phyloP scores from a whole-genome alignment of 2,113 vertebrate genomes.

The Phalacrocorax carbo region DNA sequence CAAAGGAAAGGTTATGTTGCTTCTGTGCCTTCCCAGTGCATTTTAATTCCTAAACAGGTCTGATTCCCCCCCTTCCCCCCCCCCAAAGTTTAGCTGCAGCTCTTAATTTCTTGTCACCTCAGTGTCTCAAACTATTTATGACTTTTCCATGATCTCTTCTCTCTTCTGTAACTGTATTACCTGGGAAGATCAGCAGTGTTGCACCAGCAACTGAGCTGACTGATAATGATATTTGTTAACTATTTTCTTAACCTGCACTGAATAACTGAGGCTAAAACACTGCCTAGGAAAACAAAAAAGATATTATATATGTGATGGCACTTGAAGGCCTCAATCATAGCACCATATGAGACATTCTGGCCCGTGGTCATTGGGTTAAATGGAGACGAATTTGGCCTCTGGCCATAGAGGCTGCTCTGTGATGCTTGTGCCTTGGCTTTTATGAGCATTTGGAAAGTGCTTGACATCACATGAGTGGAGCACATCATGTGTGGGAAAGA shows the following conservation, averaged over 20 bases:
- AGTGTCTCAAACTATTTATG: background rate
- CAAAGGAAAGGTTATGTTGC: background rate
- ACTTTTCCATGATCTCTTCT: background rate
- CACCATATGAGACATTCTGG: background rate
- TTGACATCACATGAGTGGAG: background rate
- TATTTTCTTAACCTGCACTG: background rate
- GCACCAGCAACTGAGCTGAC: background rate
- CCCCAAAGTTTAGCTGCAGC: background rate
- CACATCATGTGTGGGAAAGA: background rate
- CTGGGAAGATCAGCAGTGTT: background rate
- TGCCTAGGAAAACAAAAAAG: background rate
- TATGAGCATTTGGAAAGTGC: background rate
- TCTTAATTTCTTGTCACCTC: background rate
- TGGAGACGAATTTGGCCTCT: background rate
- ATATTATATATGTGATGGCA: background rate
- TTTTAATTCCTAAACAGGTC: background rate
- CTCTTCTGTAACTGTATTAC: background rate
- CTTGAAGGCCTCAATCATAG: background rate
- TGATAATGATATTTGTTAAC: background rate
- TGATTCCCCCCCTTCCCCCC: background rate
- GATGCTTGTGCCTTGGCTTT: background rate
- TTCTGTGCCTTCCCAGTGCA: background rate
- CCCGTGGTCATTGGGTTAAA: background rate
- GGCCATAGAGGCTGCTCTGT: background rate
- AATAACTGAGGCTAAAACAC: background rate